A percentile compares a stretch with the other conserved stretches of the same genome.
These are phyloP conservation scores for Pitta sordida DNA, from an alignment of 2,113 vertebrate species.

Conservation along the genomic window DNA sequence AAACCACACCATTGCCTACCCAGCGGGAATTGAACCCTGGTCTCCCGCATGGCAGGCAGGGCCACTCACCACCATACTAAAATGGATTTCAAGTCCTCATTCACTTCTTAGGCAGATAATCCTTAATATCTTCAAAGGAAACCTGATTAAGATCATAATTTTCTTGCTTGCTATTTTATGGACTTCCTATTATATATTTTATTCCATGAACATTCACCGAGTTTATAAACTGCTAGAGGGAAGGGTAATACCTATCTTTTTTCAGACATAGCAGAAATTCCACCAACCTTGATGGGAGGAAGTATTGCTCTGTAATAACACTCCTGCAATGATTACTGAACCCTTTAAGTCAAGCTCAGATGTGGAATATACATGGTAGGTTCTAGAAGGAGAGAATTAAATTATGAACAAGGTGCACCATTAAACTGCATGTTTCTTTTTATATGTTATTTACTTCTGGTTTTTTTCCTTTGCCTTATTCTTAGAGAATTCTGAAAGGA, in stretches of 20 bases:
- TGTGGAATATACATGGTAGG: not conserved
- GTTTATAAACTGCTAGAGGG: not conserved
- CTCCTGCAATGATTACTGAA: not conserved
- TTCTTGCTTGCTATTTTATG: not conserved
- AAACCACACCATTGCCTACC: too few relatives aligned
- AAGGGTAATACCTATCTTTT: not conserved
- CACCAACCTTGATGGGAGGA: too few relatives aligned
- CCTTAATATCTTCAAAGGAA: not conserved
- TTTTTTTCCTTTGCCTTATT: not conserved
- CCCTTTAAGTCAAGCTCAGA: not conserved
- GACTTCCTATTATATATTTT: not conserved
- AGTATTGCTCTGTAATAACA: not conserved
- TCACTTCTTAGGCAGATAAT: not conserved
- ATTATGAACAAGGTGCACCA: not conserved
- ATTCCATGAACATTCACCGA: not conserved
- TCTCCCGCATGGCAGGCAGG: too few relatives aligned
- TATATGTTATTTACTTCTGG: not conserved
- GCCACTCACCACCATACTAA: too few relatives aligned
- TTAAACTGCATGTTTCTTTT: not conserved
- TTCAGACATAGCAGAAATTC: not conserved
- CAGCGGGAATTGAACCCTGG: too few relatives aligned
- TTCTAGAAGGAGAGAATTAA: not conserved
- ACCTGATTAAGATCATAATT: not conserved
- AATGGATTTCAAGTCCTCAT: too few relatives aligned
- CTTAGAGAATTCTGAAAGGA: not conserved